Evolutionary conservation across 2,888 invertebrate species (phyloP), one percentile per base, ranked within the genome.

Genomic region (Caenorhabditis sp.): DNA sequence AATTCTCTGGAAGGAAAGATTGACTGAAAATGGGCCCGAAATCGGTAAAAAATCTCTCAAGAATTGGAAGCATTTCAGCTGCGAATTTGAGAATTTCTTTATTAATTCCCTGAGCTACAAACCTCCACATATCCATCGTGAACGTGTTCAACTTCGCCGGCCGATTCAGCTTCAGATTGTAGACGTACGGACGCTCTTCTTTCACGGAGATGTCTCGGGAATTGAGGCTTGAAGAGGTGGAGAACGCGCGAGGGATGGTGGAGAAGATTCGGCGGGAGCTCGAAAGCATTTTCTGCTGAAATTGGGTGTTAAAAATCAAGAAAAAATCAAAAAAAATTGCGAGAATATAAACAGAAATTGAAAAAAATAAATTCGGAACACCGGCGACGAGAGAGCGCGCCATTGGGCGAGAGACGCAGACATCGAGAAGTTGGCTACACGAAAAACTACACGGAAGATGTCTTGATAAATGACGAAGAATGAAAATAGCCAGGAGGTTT

Each of bases 1-100:
- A 97, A 94, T 92, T 98, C 97, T 61, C 94, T 93, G 85, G 56
- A 88, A 59, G 28, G 22, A 19, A 4, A 31, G 31, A 35, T 51
- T 12, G 26, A 2, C 10, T 56, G 10, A 10, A 38, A 47, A 47
- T 49, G 19, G 49, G 35, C 35, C 10, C 31, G 31, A 7, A 31
- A 6, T 7, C 4, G 31, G 31, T n/a, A n/a, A n/a, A n/a, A n/a
- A n/a, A n/a, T n/a, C n/a, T n/a, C n/a, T n/a, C n/a, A n/a, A n/a
- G n/a, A n/a, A n/a, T n/a, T n/a, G n/a, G n/a, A n/a, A n/a, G n/a
- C n/a, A n/a, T n/a, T n/a, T n/a, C n/a, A n/a, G n/a, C n/a, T n/a
- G n/a, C n/a, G n/a, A n/a, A n/a, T n/a, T n/a, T n/a, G n/a, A n/a
- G n/a, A n/a, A n/a, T n/a, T n/a, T n/a, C 31, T 31, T 31, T 31